Evolutionary conservation across 2,888 invertebrate genomes (phyloP).

Genomic region (Drosophila melanosoma): DNA sequence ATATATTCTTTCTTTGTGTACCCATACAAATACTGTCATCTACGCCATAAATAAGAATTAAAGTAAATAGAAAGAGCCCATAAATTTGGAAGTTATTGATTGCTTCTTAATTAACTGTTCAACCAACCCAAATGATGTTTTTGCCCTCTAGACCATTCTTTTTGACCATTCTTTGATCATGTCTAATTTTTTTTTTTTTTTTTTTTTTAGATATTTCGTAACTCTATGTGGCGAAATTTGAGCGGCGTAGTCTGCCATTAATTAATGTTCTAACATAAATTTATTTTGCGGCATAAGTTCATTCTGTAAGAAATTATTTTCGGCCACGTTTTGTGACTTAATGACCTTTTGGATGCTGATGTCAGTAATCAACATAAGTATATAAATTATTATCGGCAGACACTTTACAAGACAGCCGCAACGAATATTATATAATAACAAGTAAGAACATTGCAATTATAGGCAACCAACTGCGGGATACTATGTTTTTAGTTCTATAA

Average conservation of each 20-base stretch:
- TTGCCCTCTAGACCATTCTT: conserved; percentile 52
- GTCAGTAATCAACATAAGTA: conserved; percentile 48
- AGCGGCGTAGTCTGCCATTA: conserved; percentile 39
- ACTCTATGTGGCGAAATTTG: conserved; percentile 52
- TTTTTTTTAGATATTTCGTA: conserved; percentile 23
- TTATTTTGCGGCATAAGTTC: conserved; percentile 40
- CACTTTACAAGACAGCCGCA: conserved; percentile 52
- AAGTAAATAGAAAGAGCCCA: conserved; percentile 53
- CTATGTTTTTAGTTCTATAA: not conserved
- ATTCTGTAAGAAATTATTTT: conserved; percentile 52
- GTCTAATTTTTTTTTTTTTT: conserved; percentile 44
- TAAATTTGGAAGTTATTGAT: conserved; percentile 50
- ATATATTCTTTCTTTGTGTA: conserved; percentile 34
- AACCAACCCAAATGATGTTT: conserved; percentile 57
- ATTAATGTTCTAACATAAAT: conserved; percentile 73
- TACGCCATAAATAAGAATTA: conserved; percentile 60
- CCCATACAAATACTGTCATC: conserved; percentile 62
- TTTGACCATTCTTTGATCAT: conserved; percentile 49
- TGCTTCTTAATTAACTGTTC: conserved; percentile 40
- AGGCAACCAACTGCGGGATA: not conserved
- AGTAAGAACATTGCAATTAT: not conserved
- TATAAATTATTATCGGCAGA: conserved; percentile 75
- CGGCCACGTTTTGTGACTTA: conserved; percentile 55
- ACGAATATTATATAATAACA: conserved; percentile 28
- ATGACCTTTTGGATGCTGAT: conserved; percentile 65